Percentiles rank a stretch among this genome's conserved stretches.
These are phyloP conservation scores for Drosophila maculinotata DNA, from an alignment of 2,888 invertebrate species.

Conservation along the genomic window DNA sequence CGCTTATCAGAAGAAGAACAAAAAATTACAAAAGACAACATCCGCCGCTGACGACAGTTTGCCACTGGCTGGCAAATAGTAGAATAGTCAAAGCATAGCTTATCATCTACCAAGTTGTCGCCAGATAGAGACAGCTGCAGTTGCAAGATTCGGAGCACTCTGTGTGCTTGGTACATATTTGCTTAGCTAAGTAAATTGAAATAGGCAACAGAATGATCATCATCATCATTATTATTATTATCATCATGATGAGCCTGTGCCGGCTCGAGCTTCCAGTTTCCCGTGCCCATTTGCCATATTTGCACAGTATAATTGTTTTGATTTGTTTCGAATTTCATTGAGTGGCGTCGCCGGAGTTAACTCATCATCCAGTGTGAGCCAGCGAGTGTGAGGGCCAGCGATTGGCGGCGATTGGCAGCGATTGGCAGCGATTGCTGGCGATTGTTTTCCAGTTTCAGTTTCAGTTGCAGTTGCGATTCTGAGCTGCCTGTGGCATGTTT, in stretches of 20 bases:
- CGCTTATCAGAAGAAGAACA: conserved; percentile 58
- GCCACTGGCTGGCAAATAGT: conserved; percentile 47
- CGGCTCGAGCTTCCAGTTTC: conserved; percentile 21
- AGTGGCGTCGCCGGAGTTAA: conserved; percentile 49
- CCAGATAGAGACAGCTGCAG: conserved; percentile 29
- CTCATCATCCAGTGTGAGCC: conserved; percentile 4
- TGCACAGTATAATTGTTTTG: conserved; percentile 70
- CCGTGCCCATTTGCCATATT: conserved; percentile 50
- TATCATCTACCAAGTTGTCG: conserved; percentile 25
- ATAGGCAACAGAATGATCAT: conserved; percentile 20
- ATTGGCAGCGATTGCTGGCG: conserved; percentile 21
- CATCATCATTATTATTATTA: conserved; percentile 26
- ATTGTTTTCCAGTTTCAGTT: conserved; percentile 29
- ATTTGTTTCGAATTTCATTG: conserved; percentile 74
- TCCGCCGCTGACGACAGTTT: conserved; percentile 59
- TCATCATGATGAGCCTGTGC: conserved; percentile 15
- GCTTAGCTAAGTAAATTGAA: conserved; percentile 64
- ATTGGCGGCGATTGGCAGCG: conserved; percentile 18
- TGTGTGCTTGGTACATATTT: conserved; percentile 52
- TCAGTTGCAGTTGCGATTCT: conserved; percentile 67
- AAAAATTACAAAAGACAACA: conserved; percentile 63
- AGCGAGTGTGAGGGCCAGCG: conserved; percentile 26
- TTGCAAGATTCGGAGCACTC: conserved; percentile 8
- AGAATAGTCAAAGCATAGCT: conserved; percentile 27
- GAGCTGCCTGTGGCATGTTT: conserved; percentile 72